Base-by-base conservation (phyloP, 2,888 invertebrate species). In the Ametastegia equiseti region DNA sequence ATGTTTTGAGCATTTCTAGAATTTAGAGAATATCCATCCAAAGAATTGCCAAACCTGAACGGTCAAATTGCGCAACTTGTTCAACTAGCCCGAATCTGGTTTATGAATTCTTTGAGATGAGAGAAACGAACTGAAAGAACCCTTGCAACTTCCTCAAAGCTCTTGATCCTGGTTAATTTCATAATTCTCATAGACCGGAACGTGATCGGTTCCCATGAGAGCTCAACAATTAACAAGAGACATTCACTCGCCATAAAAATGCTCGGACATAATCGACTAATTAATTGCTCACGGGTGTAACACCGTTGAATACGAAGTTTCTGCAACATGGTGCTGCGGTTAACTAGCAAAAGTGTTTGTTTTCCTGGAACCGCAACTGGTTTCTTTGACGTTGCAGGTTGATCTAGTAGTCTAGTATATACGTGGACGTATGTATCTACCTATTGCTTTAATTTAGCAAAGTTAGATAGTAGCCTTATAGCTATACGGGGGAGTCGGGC, bases 211-310 rank as follows among this genome's bases (percentile, higher is more conserved):
- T 75, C 54, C 73, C 73, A 75, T 75, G 50, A 30, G 11, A 13
- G 13, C 11, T 36, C 15, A 50, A 27, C 27, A 54, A 54, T 54
- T 15, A n/a, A 19, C 19, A 47, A 71, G 27, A 75, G 19, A 54
- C 50, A 45, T 75, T 54, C 30, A 54, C 30, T 36, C 33, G 33
- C 75, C 54, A 54, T 54, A 36, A 11, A n/a, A 36, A 39, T 39
- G 4, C 5, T 30, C 30, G 30, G 60, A 75, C 27, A 75, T 75
- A 36, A 75, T 75, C 75, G 54, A 23, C 75, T 75, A 75, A 75
- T 75, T 75, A 75, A 75, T 75, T 9, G 54, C 54, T 50, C 54
- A 75, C 7, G 54, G 54, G 75, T 75, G n/a, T n/a, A n/a, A 75
- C 75, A 75, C 75, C 75, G 54, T 50, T 54, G 45, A 33, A 33